A percentile compares a stretch with the other conserved stretches of the same genome.
Conservation (phyloP, 2,888 invertebrate species). For the Andrena hattorfiana region DNA sequence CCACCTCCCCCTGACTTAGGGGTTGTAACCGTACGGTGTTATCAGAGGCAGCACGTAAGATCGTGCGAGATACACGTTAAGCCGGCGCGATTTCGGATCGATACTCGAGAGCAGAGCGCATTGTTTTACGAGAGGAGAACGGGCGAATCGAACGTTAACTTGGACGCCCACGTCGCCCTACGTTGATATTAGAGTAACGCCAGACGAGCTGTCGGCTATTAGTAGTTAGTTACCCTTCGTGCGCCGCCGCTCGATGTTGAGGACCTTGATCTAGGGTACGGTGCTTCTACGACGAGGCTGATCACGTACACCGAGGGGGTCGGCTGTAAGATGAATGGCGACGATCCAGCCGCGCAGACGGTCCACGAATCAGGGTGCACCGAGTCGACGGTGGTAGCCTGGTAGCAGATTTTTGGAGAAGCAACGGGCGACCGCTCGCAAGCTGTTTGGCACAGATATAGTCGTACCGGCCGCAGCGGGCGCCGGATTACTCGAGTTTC, state of each 20-base stretch:
- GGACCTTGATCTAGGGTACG: constrained; percentile 42
- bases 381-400: not conserved
- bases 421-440: too few relatives aligned
- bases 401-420: not conserved
- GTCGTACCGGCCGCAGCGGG: not conserved
- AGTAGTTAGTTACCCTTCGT: constrained; percentile 49
- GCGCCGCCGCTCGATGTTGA: constrained; percentile 20
- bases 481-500: not conserved
- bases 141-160: constrained; percentile 29
- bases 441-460: not conserved
- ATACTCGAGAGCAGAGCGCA: not conserved
- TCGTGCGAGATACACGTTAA: not conserved
- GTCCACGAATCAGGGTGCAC: not conserved
- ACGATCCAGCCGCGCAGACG: not conserved
- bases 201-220: constrained; percentile 22
- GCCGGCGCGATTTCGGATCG: constrained; percentile 24
- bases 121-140: not conserved
- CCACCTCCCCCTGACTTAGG: not conserved
- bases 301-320: not conserved
- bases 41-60: constrained; percentile 18
- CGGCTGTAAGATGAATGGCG: not conserved
- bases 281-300: constrained; percentile 6
- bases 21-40: not conserved
- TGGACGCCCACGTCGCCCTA: constrained; percentile 5
- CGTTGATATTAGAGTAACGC: constrained; percentile 38